phyloP scores from a whole-genome alignment of 2,113 vertebrate genomes.

The Prietella phreatophila region DNA sequence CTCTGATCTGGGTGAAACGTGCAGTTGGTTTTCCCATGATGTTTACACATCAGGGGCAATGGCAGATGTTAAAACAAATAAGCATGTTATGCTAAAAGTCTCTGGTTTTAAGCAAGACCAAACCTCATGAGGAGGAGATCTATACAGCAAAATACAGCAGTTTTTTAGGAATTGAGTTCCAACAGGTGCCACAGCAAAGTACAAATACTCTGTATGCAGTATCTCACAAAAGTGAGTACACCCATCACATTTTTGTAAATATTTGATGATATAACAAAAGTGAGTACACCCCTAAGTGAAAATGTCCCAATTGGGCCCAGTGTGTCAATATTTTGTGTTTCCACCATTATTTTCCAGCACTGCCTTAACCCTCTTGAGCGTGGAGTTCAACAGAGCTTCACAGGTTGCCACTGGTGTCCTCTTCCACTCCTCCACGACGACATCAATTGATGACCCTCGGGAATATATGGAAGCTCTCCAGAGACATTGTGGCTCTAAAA shows the following conservation, averaged over 20 bases:
- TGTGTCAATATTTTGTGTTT: too few species aligned
- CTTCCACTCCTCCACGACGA: too few species aligned
- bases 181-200: not conserved
- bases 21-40: not conserved
- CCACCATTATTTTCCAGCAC: too few species aligned
- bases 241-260: too few species aligned
- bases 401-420: too few species aligned
- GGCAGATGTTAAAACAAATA: slow-evolving; percentile 53
- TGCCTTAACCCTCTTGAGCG: too few species aligned
- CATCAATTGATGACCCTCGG: not conserved
- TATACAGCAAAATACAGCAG: not conserved
- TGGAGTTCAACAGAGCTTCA: too few species aligned
- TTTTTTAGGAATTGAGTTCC: not conserved
- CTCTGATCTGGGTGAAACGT: slow-evolving; percentile 51
- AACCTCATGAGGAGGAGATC: not conserved
- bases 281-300: too few species aligned
- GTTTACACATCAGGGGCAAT: slow-evolving; percentile 42
- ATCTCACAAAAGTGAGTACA: too few species aligned
- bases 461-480: not conserved
- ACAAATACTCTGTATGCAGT: not conserved
- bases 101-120: not conserved
- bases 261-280: too few species aligned
- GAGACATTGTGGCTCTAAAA: not conserved
- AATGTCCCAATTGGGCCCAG: too few species aligned
- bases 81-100: not conserved